Evolutionary conservation across 1,140 invertebrate species (phyloP).

Genomic region (Frieseomelitta varia): DNA sequence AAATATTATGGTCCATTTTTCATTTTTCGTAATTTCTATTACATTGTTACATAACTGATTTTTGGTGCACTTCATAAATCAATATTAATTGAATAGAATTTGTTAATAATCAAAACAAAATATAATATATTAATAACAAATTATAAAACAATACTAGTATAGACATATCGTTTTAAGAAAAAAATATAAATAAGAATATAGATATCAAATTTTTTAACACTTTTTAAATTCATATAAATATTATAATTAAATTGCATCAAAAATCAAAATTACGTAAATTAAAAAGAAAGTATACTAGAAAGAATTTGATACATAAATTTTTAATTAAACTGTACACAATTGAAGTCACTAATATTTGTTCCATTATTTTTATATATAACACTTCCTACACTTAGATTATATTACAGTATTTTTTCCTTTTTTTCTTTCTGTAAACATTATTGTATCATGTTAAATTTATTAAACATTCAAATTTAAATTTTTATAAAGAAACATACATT

Average conservation of each 20-base stretch:
- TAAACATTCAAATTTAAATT: conserved; percentile 34
- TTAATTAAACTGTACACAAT: conserved; percentile 22
- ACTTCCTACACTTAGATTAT: conserved; percentile 19
- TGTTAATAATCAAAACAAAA: conserved; percentile 2
- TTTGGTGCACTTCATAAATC: background rate
- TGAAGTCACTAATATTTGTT: conserved; percentile 16
- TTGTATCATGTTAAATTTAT: conserved; percentile 35
- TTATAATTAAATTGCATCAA: conserved; percentile 12
- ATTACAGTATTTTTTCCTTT: conserved; percentile 10
- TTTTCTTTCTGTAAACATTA: conserved; percentile 6
- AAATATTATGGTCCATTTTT: conserved; percentile 1
- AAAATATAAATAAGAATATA: background rate
- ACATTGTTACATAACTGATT: background rate
- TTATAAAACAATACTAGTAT: background rate
- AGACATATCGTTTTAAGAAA: background rate
- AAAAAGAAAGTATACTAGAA: background rate
- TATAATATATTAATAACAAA: background rate
- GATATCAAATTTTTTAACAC: background rate
- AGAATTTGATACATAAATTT: background rate
- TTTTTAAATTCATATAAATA: background rate
- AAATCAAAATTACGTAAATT: background rate
- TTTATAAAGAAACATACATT: conserved; percentile 36
- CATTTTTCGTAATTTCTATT: background rate
- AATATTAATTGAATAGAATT: background rate
- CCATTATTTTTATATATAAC: conserved; percentile 14